These are phyloP conservation scores for Pammene aurita DNA, from an alignment of 2,888 invertebrate species.

Conservation along the genomic window DNA sequence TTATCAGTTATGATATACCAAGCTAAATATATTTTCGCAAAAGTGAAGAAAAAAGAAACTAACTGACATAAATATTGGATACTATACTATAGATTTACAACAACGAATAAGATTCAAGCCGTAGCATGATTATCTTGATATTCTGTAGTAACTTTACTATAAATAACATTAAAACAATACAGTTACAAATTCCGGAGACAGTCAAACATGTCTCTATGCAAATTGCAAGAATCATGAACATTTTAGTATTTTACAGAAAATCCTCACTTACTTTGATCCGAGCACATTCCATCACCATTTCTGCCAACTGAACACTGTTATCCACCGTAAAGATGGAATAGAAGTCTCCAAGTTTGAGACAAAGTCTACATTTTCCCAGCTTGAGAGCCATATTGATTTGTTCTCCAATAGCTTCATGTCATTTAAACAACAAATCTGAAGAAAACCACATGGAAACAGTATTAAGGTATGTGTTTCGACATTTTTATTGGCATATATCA, in stretches of 20 bases:
- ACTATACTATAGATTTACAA: no score
- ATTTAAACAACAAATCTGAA: conserved; percentile 61
- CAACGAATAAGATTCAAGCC: no score
- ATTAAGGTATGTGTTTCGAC: not conserved
- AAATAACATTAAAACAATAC: conserved; percentile 1
- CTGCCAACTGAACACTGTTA: conserved; percentile 76
- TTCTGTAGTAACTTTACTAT: not conserved
- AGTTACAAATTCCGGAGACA: not conserved
- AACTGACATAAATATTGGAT: no score
- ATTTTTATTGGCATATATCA: not conserved
- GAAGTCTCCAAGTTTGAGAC: conserved; percentile 81
- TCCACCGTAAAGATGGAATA: conserved; percentile 80
- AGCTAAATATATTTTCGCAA: no score
- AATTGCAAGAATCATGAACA: conserved; percentile 2
- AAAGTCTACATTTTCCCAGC: conserved; percentile 81
- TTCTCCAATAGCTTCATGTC: conserved; percentile 68
- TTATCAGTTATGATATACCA: no score
- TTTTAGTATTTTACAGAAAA: not conserved
- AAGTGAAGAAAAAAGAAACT: no score
- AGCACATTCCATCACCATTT: conserved; percentile 81
- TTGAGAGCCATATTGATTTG: conserved; percentile 82
- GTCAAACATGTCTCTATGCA: conserved; percentile 20
- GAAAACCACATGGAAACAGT: conserved; percentile 27
- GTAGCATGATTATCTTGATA: not conserved
- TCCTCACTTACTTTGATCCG: conserved; percentile 69